Conservation (phyloP, 2,888 invertebrate genomes). For the Drosophila borealis region DNA sequence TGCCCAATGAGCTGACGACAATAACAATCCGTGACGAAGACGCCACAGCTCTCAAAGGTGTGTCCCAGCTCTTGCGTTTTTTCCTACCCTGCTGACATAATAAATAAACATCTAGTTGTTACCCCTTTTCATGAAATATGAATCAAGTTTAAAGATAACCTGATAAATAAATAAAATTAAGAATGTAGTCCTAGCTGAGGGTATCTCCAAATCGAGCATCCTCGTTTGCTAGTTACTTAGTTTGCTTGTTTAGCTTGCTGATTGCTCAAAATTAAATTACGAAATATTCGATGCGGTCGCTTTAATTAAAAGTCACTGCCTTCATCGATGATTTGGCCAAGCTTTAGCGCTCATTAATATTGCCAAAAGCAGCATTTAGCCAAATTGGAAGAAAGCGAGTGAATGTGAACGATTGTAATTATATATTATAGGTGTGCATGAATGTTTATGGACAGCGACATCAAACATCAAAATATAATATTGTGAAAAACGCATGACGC, state of each 20-base stretch:
- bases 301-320: slow-evolving; percentile 57
- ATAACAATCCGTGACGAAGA: slow-evolving; percentile 29
- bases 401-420: slow-evolving; percentile 42
- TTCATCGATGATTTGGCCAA: slow-evolving; percentile 55
- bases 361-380: slow-evolving; percentile 68
- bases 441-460: slow-evolving; percentile 20
- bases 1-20: slow-evolving; percentile 56
- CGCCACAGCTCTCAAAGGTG: slow-evolving; percentile 2
- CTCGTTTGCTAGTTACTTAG: neutral
- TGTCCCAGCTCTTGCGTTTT: slow-evolving; percentile 2
- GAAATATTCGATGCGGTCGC: slow-evolving; percentile 48
- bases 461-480: slow-evolving; percentile 44
- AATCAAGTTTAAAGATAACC: no score
- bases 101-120: no score
- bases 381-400: slow-evolving; percentile 74
- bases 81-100: no score
- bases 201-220: slow-evolving; percentile 2
- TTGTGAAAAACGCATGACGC: slow-evolving; percentile 31
- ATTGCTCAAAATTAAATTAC: slow-evolving; percentile 53
- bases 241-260: slow-evolving; percentile 8
- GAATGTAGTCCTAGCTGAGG: neutral
- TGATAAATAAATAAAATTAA: no score
- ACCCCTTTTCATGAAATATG: no score
- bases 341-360: slow-evolving; percentile 53
- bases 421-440: neutral